phyloP scores from a whole-genome alignment of 2,888 invertebrate species.

The Beris chalybata region DNA sequence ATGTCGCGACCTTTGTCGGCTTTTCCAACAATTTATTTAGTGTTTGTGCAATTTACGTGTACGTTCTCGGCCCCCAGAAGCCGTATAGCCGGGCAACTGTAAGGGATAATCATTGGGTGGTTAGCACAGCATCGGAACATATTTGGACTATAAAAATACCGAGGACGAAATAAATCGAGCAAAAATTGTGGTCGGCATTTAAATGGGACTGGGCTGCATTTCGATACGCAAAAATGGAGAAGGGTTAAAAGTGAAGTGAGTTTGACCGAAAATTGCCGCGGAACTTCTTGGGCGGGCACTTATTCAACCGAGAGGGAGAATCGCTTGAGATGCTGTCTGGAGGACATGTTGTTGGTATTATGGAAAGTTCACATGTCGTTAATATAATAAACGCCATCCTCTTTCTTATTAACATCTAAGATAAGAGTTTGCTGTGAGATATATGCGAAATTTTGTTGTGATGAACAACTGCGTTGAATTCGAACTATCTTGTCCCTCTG shows the following conservation, averaged over 20 bases:
- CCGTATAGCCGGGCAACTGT: slow-evolving; percentile 7
- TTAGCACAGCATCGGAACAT: background rate
- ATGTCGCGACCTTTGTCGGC: slow-evolving; percentile 33
- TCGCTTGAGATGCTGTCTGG: too few species aligned
- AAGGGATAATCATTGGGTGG: slow-evolving; percentile 21
- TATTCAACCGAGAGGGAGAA: too few species aligned
- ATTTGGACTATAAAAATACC: slow-evolving; percentile 32
- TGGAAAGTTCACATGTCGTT: too few species aligned
- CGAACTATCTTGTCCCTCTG: too few species aligned
- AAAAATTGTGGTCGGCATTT: slow-evolving; percentile 24
- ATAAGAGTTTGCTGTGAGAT: too few species aligned
- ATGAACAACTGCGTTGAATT: too few species aligned
- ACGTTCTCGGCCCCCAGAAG: slow-evolving; percentile 12
- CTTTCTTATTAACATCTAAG: too few species aligned
- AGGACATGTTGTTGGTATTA: too few species aligned
- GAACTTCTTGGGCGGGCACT: slow-evolving; percentile 19
- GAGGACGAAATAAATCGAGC: slow-evolving; percentile 21
- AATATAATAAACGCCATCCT: too few species aligned
- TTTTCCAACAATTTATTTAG: slow-evolving; percentile 27
- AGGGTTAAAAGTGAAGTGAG: background rate
- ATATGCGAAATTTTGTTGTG: too few species aligned
- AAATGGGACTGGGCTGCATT: slow-evolving; percentile 21
- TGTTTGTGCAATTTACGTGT: slow-evolving; percentile 30
- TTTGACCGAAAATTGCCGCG: background rate
- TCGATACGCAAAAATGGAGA: slow-evolving; percentile 5